A percentile compares a stretch with the other conserved stretches of the same genome.
Evolutionary conservation across 2,113 vertebrate genomes (phyloP).

Genomic region (Actenoides hombroni): DNA sequence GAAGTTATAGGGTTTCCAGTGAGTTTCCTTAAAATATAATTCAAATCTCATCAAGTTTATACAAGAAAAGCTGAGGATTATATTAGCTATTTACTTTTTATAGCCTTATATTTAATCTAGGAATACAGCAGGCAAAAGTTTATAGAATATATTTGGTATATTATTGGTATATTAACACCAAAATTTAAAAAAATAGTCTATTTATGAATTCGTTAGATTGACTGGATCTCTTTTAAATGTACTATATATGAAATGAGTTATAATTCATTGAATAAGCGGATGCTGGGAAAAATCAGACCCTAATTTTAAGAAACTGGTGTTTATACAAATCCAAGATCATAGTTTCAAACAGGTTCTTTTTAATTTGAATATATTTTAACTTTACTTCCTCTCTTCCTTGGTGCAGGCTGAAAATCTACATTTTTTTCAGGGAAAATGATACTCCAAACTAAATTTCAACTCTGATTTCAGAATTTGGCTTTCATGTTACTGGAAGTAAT

Average conservation of each 20-base stretch:
- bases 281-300: not conserved
- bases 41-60: conserved; percentile 2
- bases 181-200: rapidly evolving
- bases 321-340: not conserved
- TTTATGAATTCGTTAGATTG: not conserved
- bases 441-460: not conserved
- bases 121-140: not conserved
- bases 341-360: not conserved
- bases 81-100: not conserved
- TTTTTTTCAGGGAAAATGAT: not conserved
- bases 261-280: not conserved
- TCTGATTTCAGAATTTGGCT: not conserved
- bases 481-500: not conserved
- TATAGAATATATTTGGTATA: not conserved
- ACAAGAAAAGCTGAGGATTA: not conserved
- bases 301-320: not conserved
- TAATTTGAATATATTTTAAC: not conserved
- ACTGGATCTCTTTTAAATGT: not conserved
- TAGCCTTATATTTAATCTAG: not conserved
- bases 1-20: not conserved
- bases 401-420: not conserved
- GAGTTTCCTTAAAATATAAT: not conserved
- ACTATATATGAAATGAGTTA: not conserved
- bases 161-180: not conserved
- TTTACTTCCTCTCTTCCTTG: not conserved